Conservation (phyloP, 2,888 invertebrate species). For the Portevinia maculata region DNA sequence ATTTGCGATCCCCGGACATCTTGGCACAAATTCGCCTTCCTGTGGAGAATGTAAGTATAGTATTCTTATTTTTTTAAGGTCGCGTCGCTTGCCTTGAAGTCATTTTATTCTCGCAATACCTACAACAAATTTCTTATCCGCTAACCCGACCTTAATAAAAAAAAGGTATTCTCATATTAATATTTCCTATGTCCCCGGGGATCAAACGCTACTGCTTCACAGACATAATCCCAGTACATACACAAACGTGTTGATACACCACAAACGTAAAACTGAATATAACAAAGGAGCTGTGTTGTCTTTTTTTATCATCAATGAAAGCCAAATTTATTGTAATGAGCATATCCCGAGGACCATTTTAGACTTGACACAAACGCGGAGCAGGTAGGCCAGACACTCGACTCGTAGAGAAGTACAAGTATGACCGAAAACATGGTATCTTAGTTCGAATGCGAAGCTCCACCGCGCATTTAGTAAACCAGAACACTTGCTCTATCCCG, state of each 20-base stretch:
- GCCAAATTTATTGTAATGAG: conserved; percentile 68
- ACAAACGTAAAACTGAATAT: conserved; percentile 31
- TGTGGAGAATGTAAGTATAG: conserved; percentile 19
- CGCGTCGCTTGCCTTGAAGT: conserved; percentile 32
- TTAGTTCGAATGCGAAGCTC: conserved; percentile 6
- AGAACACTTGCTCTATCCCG: conserved; percentile 63
- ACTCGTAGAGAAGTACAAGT: not conserved
- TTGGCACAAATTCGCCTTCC: conserved; percentile 53
- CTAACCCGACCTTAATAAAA: conserved; percentile 34
- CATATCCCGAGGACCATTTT: conserved; percentile 52
- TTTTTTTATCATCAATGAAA: conserved; percentile 57
- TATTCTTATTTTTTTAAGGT: conserved; percentile 55
- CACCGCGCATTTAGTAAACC: conserved; percentile 59
- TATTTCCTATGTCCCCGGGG: conserved; percentile 30
- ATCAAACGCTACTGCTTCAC: no score
- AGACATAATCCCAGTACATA: conserved; percentile 12
- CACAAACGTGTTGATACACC: conserved; percentile 18
- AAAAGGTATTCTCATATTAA: conserved; percentile 43
- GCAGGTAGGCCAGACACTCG: no score
- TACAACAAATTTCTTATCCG: not conserved
- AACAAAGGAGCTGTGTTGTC: conserved; percentile 35
- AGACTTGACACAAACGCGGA: conserved; percentile 1
- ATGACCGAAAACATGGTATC: conserved; percentile 18
- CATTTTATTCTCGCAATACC: conserved; percentile 32
- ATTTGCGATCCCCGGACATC: conserved; percentile 53